These are phyloP conservation scores for Epizoanthus stellaris DNA, from an alignment of 92 coral and sea anemone genomes.

Conservation along the genomic window DNA sequence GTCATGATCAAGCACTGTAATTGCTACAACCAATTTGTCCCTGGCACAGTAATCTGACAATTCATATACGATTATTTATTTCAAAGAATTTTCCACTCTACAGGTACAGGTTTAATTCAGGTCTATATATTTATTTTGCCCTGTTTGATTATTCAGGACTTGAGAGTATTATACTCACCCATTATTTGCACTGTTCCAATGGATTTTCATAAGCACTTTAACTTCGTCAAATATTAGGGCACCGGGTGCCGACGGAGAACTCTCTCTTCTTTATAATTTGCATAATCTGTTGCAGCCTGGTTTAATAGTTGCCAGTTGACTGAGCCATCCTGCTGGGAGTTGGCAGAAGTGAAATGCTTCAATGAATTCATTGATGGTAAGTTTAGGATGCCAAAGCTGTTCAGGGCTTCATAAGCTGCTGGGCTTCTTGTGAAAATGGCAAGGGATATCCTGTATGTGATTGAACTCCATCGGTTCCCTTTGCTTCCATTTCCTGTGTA, in stretches of 20 bases:
- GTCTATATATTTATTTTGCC: no score
- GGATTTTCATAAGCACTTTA: slow-evolving; percentile 39
- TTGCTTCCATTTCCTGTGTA: slow-evolving; percentile 27
- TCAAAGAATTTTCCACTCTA: no score
- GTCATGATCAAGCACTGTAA: no score
- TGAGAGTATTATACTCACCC: slow-evolving; percentile 2
- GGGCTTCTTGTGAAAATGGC: slow-evolving; percentile 49
- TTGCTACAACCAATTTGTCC: no score
- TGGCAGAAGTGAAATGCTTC: slow-evolving; percentile 4
- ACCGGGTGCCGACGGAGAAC: background rate
- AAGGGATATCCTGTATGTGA: slow-evolving; percentile 46
- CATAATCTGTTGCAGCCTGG: background rate
- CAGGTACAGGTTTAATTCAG: no score
- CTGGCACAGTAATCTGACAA: no score
- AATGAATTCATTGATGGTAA: slow-evolving; percentile 47
- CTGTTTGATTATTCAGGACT: no score
- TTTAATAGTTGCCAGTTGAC: background rate
- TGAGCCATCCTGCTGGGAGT: slow-evolving; percentile 12
- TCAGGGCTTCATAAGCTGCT: slow-evolving; percentile 51
- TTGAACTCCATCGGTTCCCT: slow-evolving; percentile 46
- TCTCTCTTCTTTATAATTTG: background rate
- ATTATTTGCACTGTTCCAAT: slow-evolving; percentile 33
- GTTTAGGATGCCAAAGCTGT: slow-evolving; percentile 30
- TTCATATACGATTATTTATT: no score
- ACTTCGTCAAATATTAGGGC: slow-evolving; percentile 36